A percentile compares a stretch with the other conserved stretches of the same genome.
Conservation (phyloP, 2,888 invertebrate genomes). For the Pinctada fucata region DNA sequence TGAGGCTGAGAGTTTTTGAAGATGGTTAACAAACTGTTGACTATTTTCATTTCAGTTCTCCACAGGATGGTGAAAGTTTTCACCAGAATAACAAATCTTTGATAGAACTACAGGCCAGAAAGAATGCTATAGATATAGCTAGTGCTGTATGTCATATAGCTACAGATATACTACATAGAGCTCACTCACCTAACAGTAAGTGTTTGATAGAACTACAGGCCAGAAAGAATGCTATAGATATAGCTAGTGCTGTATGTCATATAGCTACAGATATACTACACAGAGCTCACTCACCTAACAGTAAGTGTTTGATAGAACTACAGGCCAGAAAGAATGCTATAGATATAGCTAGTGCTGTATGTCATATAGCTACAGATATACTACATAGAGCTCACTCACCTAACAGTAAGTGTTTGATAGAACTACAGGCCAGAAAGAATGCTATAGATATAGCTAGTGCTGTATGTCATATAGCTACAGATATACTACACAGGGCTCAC, state of each 20-base stretch:
- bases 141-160: constrained; percentile 87
- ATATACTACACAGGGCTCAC: constrained; percentile 84
- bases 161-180: constrained; percentile 86
- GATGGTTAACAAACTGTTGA: background rate
- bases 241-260: constrained; percentile 87
- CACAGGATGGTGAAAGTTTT: constrained; percentile 81
- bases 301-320: constrained; percentile 80
- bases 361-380: constrained; percentile 87
- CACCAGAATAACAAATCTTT: constrained; percentile 80
- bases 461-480: constrained; percentile 87
- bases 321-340: constrained; percentile 85
- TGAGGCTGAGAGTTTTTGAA: no score
- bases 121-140: constrained; percentile 86
- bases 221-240: constrained; percentile 84
- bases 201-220: constrained; percentile 82
- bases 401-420: constrained; percentile 75
- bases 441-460: constrained; percentile 87
- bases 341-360: constrained; percentile 86
- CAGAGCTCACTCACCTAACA: constrained; percentile 80
- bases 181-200: constrained; percentile 66
- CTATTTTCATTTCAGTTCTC: constrained; percentile 77
- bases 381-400: constrained; percentile 82
- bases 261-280: constrained; percentile 87
- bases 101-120: constrained; percentile 82
- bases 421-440: constrained; percentile 83